Conservation (phyloP, 1,140 invertebrate genomes). For the Andrena cerasifolii region DNA sequence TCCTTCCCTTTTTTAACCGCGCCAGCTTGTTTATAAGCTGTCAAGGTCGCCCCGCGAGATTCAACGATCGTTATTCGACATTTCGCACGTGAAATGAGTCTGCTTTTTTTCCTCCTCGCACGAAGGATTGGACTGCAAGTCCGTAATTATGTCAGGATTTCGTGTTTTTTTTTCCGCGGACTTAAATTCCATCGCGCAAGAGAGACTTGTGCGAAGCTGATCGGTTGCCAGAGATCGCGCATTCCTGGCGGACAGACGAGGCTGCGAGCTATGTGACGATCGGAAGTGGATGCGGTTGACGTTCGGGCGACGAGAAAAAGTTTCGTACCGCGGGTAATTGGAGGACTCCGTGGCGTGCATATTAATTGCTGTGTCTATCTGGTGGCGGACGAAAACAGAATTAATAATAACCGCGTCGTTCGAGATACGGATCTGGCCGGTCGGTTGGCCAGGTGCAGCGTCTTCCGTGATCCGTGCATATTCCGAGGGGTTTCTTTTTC, state of each 20-base stretch:
- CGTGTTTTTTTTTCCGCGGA: not conserved
- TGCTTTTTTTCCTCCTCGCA: not conserved
- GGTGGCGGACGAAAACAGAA: slow-evolving; percentile 56
- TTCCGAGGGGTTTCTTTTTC: slow-evolving; percentile 51
- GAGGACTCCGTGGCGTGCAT: slow-evolving; percentile 59
- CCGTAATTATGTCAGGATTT: not conserved
- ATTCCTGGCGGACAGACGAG: not conserved
- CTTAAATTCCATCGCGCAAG: too few relatives aligned
- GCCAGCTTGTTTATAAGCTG: too few relatives aligned
- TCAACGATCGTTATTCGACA: not conserved
- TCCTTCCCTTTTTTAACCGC: too few relatives aligned
- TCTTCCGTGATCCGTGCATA: slow-evolving; percentile 66
- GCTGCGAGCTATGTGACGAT: slow-evolving; percentile 1
- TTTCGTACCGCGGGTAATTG: slow-evolving; percentile 49
- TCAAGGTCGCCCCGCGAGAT: too few relatives aligned
- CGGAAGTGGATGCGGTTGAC: not conserved
- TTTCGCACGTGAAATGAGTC: not conserved
- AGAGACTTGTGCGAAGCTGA: not conserved
- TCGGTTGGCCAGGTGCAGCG: slow-evolving; percentile 66
- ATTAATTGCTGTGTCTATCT: slow-evolving; percentile 59
- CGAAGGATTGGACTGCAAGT: not conserved
- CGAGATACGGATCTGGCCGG: slow-evolving; percentile 59
- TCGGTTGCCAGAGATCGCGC: not conserved
- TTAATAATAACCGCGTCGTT: slow-evolving; percentile 65
- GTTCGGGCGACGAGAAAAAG: slow-evolving; percentile 42